A percentile compares a stretch with the other conserved stretches of the same genome.
Conservation (phyloP, 1,140 invertebrate species). For the Lucilia sericata region DNA sequence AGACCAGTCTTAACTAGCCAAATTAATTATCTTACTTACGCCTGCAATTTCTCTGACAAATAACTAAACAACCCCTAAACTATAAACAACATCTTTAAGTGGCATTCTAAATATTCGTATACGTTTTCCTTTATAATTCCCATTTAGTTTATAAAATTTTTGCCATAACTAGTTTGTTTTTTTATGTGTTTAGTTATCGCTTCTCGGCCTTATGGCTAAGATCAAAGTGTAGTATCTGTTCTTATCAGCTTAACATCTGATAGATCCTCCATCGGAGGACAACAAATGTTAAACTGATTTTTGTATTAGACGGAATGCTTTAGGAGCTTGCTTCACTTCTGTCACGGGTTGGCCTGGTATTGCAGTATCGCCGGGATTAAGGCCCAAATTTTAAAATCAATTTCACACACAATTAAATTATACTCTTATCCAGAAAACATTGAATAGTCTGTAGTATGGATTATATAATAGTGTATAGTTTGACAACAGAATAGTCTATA, state of each 20-base stretch:
- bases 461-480: too few species aligned
- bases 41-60: too few species aligned
- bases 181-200: conserved; percentile 55
- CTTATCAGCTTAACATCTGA: conserved; percentile 78
- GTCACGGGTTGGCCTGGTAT: conserved; percentile 70
- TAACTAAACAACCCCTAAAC: too few species aligned
- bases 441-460: too few species aligned
- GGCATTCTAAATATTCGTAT: not conserved
- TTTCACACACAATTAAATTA: too few species aligned
- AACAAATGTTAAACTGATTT: conserved; percentile 76
- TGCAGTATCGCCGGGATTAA: conserved; percentile 51
- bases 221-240: conserved; percentile 74
- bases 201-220: conserved; percentile 71
- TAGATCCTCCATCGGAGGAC: conserved; percentile 72
- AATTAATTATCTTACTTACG: too few species aligned
- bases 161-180: too few species aligned
- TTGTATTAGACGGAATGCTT: conserved; percentile 69
- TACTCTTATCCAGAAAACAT: too few species aligned
- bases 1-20: too few species aligned
- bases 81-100: too few species aligned
- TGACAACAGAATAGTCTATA: too few species aligned
- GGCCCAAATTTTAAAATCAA: conserved; percentile 35
- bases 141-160: not conserved
- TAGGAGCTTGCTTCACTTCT: conserved; percentile 71
- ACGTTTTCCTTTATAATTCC: not conserved